phyloP scores from a whole-genome alignment of 2,888 invertebrate genomes.

The Halictus ligatus region DNA sequence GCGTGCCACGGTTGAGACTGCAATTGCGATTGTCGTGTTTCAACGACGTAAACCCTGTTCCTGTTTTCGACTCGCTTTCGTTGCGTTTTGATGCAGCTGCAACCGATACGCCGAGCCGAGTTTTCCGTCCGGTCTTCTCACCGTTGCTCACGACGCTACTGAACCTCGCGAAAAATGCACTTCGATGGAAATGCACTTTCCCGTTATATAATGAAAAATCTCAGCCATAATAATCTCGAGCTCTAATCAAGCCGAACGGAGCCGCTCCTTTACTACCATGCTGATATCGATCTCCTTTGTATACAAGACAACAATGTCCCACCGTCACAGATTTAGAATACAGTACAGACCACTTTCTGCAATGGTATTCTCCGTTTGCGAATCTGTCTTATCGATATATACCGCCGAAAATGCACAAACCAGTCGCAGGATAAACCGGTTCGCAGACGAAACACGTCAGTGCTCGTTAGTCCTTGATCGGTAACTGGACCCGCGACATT shows the following conservation, averaged over 20 bases:
- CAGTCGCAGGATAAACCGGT: background rate
- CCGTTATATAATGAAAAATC: conserved; percentile 68
- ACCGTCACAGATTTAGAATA: background rate
- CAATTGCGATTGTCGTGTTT: conserved; percentile 34
- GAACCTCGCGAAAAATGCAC: conserved; percentile 62
- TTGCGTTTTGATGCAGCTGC: background rate
- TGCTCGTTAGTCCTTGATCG: conserved; percentile 24
- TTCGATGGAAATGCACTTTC: conserved; percentile 69
- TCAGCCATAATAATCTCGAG: conserved; percentile 60
- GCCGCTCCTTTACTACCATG: conserved; percentile 68
- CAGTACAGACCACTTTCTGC: background rate
- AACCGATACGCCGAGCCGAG: background rate
- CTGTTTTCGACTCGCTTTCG: conserved; percentile 14
- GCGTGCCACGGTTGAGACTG: conserved; percentile 32
- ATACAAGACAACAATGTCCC: background rate
- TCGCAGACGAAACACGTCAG: background rate
- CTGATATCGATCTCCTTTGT: conserved; percentile 62
- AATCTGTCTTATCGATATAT: background rate
- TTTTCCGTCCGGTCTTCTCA: conserved; percentile 24
- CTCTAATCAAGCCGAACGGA: conserved; percentile 49
- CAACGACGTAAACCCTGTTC: conserved; percentile 26
- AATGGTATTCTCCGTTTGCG: background rate
- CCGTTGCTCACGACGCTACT: conserved; percentile 36
- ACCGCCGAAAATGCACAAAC: background rate
- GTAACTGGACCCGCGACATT: conserved; percentile 38